Conservation (phyloP, 2,797 vertebrate species). For the Premnoplex brunnescens region DNA sequence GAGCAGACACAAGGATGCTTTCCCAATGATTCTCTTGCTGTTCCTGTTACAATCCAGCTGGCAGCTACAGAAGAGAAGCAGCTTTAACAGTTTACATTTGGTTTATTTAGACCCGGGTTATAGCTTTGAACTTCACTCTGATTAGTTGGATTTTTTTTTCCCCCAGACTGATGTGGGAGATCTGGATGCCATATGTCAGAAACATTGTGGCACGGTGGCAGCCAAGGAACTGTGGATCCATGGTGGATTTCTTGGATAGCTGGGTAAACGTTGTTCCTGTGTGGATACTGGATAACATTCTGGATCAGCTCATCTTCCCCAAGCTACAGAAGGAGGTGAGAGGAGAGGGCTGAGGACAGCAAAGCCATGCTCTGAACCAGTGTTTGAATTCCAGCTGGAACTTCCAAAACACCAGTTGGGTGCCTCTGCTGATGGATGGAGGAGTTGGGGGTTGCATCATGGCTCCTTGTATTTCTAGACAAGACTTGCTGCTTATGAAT, state of each 20-base stretch:
- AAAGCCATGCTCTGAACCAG: rapidly evolving
- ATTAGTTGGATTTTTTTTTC: background rate
- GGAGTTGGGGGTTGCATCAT: rapidly evolving
- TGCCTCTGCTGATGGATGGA: rapidly evolving
- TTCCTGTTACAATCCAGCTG: background rate
- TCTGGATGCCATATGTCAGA: constrained; percentile 92
- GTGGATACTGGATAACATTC: constrained; percentile 91
- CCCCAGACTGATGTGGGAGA: constrained; percentile 91
- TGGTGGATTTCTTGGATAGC: constrained; percentile 94
- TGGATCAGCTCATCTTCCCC: constrained; percentile 95
- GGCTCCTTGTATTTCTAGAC: background rate
- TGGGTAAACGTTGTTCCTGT: constrained; percentile 90
- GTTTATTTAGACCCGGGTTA: background rate
- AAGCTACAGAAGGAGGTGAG: constrained; percentile 93
- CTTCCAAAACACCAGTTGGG: rapidly evolving
- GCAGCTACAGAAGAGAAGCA: background rate
- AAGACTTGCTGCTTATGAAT: background rate
- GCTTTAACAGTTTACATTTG: background rate
- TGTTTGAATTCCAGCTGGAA: background rate
- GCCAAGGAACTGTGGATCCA: constrained; percentile 87
- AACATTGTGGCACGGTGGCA: constrained; percentile 88
- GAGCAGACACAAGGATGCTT: background rate
- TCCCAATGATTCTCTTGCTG: background rate
- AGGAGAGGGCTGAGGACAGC: rapidly evolving
- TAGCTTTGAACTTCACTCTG: background rate